A percentile compares a stretch with the other conserved stretches of the same genome.
Evolutionary conservation across 1,140 invertebrate genomes (phyloP).

Genomic region (Drosophila seguyi): DNA sequence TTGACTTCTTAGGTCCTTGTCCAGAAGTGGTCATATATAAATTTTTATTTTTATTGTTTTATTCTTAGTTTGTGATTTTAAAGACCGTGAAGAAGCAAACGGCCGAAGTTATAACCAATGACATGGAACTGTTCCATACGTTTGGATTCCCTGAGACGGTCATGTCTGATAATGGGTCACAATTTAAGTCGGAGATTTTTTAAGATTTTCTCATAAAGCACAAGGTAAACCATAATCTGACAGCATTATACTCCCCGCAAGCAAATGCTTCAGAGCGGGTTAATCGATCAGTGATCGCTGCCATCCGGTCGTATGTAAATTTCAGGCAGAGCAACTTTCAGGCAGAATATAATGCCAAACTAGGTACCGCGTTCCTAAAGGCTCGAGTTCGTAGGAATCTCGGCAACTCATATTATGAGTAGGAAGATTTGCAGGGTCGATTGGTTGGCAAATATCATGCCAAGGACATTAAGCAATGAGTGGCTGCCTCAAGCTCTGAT

Average conservation of each 20-base stretch:
- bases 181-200: slow-evolving; percentile 20
- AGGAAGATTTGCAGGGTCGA: neutral
- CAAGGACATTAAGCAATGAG: neutral
- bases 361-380: no score
- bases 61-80: neutral
- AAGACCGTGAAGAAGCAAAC: neutral
- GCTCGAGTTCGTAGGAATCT: no score
- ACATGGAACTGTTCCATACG: slow-evolving; percentile 29
- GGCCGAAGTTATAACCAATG: slow-evolving; percentile 7
- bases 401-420: neutral
- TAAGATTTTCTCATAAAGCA: slow-evolving; percentile 10
- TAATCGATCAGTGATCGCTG: no score
- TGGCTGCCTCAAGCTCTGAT: neutral
- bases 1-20: no score
- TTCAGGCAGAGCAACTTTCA: no score
- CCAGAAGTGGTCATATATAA: no score
- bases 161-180: neutral
- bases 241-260: neutral
- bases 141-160: slow-evolving; percentile 18
- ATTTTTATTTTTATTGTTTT: no score
- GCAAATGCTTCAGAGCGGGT: neutral
- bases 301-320: neutral
- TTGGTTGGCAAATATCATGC: neutral
- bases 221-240: neutral
- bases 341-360: neutral